phyloP scores from a whole-genome alignment of 2,888 invertebrate species.

The Pycnomerus fuliginosus region DNA sequence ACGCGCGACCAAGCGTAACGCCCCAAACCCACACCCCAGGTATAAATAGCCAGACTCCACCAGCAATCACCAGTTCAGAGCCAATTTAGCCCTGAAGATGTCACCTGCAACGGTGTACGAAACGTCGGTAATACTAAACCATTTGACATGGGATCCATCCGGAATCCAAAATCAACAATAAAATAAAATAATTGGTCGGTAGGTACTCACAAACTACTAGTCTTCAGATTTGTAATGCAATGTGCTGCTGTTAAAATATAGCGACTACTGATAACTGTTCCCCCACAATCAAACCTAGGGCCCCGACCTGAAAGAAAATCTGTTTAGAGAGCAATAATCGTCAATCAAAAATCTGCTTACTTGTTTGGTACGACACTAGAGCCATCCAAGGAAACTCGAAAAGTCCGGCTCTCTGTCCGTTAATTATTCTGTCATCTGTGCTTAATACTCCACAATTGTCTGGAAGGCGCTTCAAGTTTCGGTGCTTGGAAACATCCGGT shows the following conservation, averaged over 20 bases:
- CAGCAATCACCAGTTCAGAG: too few species aligned
- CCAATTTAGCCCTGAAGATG: too few species aligned
- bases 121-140: too few species aligned
- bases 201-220: too few species aligned
- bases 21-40: too few species aligned
- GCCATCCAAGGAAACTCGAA: slow-evolving; percentile 78
- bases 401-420: slow-evolving; percentile 62
- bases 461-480: slow-evolving; percentile 46
- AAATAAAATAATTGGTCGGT: not conserved
- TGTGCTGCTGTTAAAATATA: slow-evolving; percentile 63
- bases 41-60: too few species aligned
- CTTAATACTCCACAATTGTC: slow-evolving; percentile 59
- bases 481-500: slow-evolving; percentile 50
- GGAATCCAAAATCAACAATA: not conserved
- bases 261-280: slow-evolving; percentile 56
- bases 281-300: too few species aligned
- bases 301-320: too few species aligned
- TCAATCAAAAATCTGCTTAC: slow-evolving; percentile 14
- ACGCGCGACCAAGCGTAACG: too few species aligned
- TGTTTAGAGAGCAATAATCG: too few species aligned
- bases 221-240: slow-evolving; percentile 54
- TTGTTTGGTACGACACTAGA: slow-evolving; percentile 59
- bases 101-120: too few species aligned
- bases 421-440: slow-evolving; percentile 56
- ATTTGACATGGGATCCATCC: too few species aligned